Conservation (phyloP, 2,797 vertebrate species). For the Tenualosa ilisha region DNA sequence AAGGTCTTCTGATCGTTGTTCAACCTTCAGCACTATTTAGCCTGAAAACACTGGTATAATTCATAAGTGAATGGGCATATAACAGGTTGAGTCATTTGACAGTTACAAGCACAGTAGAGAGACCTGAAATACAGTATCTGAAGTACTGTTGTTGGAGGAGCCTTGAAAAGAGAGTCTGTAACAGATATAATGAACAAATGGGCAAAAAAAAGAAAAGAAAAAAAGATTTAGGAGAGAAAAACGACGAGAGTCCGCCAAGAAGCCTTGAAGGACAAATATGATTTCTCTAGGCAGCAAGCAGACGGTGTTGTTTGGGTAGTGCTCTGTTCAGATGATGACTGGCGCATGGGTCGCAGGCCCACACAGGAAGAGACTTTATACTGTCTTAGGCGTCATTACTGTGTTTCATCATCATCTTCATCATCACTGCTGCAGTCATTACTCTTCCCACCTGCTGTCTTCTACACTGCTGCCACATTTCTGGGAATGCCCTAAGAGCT, state of each 20-base stretch:
- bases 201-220: slow-evolving; percentile 56
- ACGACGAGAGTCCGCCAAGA: neutral
- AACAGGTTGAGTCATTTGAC: neutral
- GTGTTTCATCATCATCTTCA: neutral
- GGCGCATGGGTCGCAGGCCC: slow-evolving; percentile 36
- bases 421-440: neutral
- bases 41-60: neutral
- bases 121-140: neutral
- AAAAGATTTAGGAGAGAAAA: neutral
- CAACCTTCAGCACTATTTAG: slow-evolving; percentile 28
- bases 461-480: neutral
- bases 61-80: neutral
- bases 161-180: neutral
- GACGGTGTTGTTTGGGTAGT: slow-evolving; percentile 58
- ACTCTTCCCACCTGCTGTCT: neutral
- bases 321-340: slow-evolving; percentile 65
- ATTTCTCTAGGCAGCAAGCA: slow-evolving; percentile 52
- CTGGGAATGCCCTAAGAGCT: no score
- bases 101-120: neutral
- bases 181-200: slow-evolving; percentile 35
- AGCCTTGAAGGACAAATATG: slow-evolving; percentile 13
- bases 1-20: neutral
- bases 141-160: neutral
- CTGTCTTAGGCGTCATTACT: slow-evolving; percentile 27
- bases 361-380: slow-evolving; percentile 47